Base-by-base conservation (phyloP, 2,888 invertebrate species). In the Pecten maximus region DNA sequence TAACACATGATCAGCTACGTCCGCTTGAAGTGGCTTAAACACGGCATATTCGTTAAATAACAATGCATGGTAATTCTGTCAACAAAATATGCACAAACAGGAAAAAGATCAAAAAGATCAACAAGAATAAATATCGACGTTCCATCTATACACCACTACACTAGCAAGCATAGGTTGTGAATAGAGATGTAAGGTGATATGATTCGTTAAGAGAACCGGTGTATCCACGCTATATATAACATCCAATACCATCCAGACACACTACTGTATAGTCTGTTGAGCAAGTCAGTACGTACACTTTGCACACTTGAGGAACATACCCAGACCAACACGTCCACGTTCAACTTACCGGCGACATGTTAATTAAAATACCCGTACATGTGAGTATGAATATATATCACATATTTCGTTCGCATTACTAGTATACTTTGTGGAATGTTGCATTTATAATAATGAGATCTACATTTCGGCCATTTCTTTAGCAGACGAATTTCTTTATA, bases 361-460 rank as follows among this genome's bases (percentile, higher is more conserved):
- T 74, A 74, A 74, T 74, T 16, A 74, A 74, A 74, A 19, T 74
- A 74, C 74, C 74, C 74, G 74, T 74, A 74, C 74, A 74, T 23
- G 74, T 74, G 15, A 74, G 74, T 74, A 44, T 44, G 12, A 44
- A 12, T 44, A 74, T 15, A 74, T 35, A 28, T 74, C 28, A n/a
- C n/a, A n/a, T n/a, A n/a, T n/a, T n/a, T n/a, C n/a, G n/a, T n/a
- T n/a, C n/a, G n/a, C n/a, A n/a, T n/a, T n/a, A n/a, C n/a, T n/a
- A n/a, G n/a, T n/a, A 28, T 12, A 74, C 74, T 74, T 28, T 19
- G 74, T 74, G 12, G 8, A 35, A 10, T 35, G 35, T 10, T 23
- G 6, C 12, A 44, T 44, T 44, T 54, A 4, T 54, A 23, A 54
- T 44, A 54, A 54, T 54, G 19, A 54, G 4, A 54, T 16, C 4